Conservation (phyloP, 2,797 vertebrate genomes). For the Rhodeus uyekii region DNA sequence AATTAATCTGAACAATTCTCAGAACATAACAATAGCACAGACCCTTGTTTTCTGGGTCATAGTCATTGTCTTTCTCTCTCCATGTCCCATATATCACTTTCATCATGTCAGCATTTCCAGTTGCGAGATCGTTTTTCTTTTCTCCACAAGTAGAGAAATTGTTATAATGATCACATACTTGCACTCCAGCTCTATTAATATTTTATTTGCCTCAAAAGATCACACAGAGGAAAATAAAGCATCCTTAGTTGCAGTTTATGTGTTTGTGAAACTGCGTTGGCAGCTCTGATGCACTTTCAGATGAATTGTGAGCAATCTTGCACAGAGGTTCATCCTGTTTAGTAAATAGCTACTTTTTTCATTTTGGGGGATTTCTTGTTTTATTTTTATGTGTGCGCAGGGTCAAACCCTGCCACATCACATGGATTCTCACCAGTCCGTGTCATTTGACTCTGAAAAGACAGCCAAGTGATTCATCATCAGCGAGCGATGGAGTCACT, state of each 20-base stretch:
- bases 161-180: constrained; percentile 74
- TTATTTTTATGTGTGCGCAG: background rate
- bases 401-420: constrained; percentile 54
- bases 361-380: background rate
- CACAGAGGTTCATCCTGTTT: background rate
- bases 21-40: background rate
- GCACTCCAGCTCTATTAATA: constrained; percentile 68
- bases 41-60: constrained; percentile 45
- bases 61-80: constrained; percentile 23
- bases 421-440: constrained; percentile 47
- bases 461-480: constrained; percentile 59
- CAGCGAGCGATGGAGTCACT: constrained; percentile 66
- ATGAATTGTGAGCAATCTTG: background rate
- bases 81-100: constrained; percentile 55
- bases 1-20: background rate
- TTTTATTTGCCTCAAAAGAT: constrained; percentile 67
- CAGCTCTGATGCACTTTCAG: background rate
- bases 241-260: constrained; percentile 28
- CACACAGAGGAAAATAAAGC: constrained; percentile 37
- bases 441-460: constrained; percentile 58
- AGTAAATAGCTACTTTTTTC: constrained; percentile 7
- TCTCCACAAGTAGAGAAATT: constrained; percentile 67
- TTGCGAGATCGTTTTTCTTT: constrained; percentile 64
- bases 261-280: constrained; percentile 14
- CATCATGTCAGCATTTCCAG: constrained; percentile 71